Percentiles rank a stretch among this genome's conserved stretches.
Conservation (phyloP, 1,140 invertebrate genomes). For the Brachionus sp. region DNA sequence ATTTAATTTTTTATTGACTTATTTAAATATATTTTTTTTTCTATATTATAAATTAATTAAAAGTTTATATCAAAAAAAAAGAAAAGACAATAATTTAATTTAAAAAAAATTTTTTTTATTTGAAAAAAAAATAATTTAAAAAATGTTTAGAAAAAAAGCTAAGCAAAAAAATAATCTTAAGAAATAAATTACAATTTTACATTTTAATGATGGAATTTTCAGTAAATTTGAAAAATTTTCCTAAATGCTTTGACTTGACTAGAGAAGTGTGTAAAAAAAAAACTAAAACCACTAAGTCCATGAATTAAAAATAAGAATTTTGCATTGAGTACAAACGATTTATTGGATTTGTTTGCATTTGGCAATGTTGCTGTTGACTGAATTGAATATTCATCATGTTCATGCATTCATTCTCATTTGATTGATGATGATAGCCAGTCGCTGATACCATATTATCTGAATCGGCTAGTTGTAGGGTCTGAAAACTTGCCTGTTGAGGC, state of each 20-base stretch:
- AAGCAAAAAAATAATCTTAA: constrained; percentile 25
- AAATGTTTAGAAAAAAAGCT: neutral
- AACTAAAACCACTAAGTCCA: neutral
- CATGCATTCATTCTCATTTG: constrained; percentile 7
- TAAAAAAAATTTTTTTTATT: neutral
- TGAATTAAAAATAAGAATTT: constrained; percentile 24
- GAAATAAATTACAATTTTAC: constrained; percentile 39
- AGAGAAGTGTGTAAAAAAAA: neutral
- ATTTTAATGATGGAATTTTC: constrained; percentile 24
- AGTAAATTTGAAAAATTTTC: neutral
- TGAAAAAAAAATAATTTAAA: constrained; percentile 7
- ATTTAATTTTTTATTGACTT: neutral
- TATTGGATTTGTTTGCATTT: constrained; percentile 25
- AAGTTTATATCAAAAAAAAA: neutral
- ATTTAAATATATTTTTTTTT: neutral
- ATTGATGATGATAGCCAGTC: neutral
- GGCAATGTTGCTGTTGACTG: neutral
- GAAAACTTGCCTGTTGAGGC: neutral
- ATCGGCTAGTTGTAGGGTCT: neutral
- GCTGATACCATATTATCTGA: neutral
- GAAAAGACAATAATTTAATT: neutral
- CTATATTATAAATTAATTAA: neutral
- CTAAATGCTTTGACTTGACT: constrained; percentile 40
- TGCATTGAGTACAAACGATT: constrained; percentile 43
- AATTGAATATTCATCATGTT: neutral